phyloP scores from a whole-genome alignment of 2,113 vertebrate genomes.

The Dasypus novemcinctus region DNA sequence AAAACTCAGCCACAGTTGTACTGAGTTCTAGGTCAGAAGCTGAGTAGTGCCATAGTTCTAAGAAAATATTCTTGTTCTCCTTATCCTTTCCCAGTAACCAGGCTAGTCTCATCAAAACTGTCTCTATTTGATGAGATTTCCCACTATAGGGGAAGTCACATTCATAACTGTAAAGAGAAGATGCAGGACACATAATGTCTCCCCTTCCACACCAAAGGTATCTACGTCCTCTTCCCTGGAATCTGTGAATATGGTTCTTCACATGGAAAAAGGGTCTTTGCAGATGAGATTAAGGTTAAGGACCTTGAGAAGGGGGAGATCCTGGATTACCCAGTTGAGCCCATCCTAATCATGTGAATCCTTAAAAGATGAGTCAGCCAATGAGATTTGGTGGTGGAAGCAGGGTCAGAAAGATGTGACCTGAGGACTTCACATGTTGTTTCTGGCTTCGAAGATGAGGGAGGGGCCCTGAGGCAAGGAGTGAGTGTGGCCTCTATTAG shows the following conservation, averaged over 20 bases:
- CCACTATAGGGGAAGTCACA: background rate
- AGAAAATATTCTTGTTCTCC: slow-evolving; percentile 36
- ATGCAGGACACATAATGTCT: background rate
- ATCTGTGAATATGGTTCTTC: background rate
- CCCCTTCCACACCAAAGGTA: background rate
- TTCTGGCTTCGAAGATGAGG: background rate
- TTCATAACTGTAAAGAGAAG: slow-evolving; percentile 41
- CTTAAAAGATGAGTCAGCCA: background rate
- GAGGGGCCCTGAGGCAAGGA: background rate
- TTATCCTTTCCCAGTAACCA: slow-evolving; percentile 11
- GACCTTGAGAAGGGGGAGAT: background rate
- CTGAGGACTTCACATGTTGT: background rate
- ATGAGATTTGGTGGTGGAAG: background rate
- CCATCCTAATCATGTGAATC: background rate
- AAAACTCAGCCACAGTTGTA: background rate
- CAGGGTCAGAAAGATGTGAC: background rate
- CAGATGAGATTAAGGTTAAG: background rate
- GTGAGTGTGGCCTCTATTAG: background rate
- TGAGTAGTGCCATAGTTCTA: background rate
- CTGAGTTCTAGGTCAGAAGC: background rate
- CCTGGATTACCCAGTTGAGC: accelerated
- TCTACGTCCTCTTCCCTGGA: background rate
- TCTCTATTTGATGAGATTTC: background rate
- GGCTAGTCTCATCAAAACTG: background rate
- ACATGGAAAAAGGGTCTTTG: background rate